Conservation (phyloP, 1,140 invertebrate genomes). For the Habropoda laboriosa region DNA sequence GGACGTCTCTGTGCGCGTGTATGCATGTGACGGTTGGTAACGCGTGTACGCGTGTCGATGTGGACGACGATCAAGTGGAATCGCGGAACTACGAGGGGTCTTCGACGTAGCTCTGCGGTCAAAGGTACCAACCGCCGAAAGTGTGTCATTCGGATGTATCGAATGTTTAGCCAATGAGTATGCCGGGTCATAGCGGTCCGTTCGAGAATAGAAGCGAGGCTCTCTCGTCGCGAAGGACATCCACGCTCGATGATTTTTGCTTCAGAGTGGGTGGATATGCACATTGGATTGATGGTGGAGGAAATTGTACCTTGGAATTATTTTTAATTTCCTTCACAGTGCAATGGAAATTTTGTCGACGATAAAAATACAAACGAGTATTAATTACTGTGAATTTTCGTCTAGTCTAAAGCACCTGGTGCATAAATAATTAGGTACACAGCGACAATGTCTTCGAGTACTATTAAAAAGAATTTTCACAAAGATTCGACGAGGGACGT, state of each 20-base stretch:
- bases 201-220: background rate
- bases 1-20: background rate
- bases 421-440: no score
- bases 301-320: no score
- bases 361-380: no score
- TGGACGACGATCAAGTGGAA: conserved; percentile 6
- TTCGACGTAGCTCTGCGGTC: conserved; percentile 15
- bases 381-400: no score
- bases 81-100: conserved; percentile 25
- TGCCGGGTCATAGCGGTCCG: background rate
- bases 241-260: no score
- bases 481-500: no score
- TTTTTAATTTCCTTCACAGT: no score
- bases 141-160: conserved; percentile 39
- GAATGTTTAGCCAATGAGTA: conserved; percentile 11
- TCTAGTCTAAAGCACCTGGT: no score
- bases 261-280: no score
- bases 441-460: no score
- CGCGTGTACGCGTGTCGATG: background rate
- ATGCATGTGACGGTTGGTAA: background rate
- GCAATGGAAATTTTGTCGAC: no score
- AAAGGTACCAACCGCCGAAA: conserved; percentile 20
- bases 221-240: background rate
- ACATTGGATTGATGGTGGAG: no score
- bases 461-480: background rate